Base-by-base conservation (phyloP, 2,113 vertebrate genomes). In the Clarias gariepinus region DNA sequence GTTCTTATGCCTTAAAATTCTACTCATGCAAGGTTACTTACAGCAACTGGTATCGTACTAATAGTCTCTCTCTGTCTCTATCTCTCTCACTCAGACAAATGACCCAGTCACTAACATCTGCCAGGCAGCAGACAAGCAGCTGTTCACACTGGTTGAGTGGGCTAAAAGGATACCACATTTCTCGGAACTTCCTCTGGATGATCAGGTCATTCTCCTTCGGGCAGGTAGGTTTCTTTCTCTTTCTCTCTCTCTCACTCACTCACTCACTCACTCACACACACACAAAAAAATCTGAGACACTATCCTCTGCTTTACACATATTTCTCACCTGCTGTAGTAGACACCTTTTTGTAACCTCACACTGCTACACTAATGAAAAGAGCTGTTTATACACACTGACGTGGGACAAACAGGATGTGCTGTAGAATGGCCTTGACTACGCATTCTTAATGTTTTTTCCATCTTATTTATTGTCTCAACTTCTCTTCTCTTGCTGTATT, bases 101-200 rank as follows among this genome's bases (percentile, higher is more conserved):
- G 97, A 99, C 93, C 98, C 97, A 0, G 97, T 99, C 90, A 99
- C 97, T 89, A 99, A 99, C 89, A 99, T 99, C 90, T 99, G 98
- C 92, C 98, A 99, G 0, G 98, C 97, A 0, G 98, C 97, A 0
- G 98, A 99, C 91, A 99, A 99, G 89, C 98, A 99, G 93, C 97
- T 99, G 63, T 99, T 99, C 92, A 99, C 97, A 0, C 93, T 99
- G 0, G 98, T 99, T 0, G 98, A 99, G 89, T 99, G 97, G 98
- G 97, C 98, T 83, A 99, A 99, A 91, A 95, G 97, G 87, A 97
- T 99, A 78, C 98, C 97, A 0, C 96, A 99, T 91, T 99, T 99
- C 94, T 99, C 97, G 0, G 96, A 97, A 80, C 95, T 99, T 85
- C 96, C 96, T 0, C 90, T 99, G 80, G 98, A 99, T 61, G 97